Evolutionary conservation across 2,113 vertebrate genomes (phyloP).

Genomic region (Phocoena phocoena): DNA sequence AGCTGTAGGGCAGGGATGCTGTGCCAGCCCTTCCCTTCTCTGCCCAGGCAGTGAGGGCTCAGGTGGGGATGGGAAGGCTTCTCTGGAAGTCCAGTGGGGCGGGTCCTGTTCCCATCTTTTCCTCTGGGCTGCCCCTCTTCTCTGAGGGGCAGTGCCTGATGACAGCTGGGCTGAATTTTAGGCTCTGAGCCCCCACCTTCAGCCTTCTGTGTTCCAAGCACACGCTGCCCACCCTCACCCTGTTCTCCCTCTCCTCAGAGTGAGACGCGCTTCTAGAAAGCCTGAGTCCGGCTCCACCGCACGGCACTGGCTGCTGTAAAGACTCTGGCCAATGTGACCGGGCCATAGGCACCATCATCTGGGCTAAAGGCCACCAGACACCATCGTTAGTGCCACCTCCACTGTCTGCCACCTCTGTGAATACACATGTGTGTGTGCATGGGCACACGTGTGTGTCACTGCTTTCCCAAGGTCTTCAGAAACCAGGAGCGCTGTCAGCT

Average conservation of each 20-base stretch:
- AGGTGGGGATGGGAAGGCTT: background rate
- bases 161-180: background rate
- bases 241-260: slow-evolving; percentile 48
- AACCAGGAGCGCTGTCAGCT: background rate
- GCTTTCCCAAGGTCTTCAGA: background rate
- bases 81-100: background rate
- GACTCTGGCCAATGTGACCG: background rate
- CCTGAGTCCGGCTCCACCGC: background rate
- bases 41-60: background rate
- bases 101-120: too few species aligned
- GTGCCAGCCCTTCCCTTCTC: background rate
- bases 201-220: background rate
- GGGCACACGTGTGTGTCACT: background rate
- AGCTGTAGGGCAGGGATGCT: background rate
- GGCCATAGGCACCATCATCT: background rate
- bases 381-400: background rate
- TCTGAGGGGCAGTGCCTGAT: background rate
- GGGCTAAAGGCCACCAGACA: background rate
- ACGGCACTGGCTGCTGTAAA: background rate
- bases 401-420: background rate
- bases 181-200: background rate
- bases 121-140: background rate
- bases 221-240: background rate
- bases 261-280: slow-evolving; percentile 63
- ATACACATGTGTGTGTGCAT: background rate